A percentile compares a stretch with the other conserved stretches of the same genome.
These are phyloP conservation scores for Lottia scabra DNA, from an alignment of 2,888 invertebrate genomes.

Conservation along the genomic window DNA sequence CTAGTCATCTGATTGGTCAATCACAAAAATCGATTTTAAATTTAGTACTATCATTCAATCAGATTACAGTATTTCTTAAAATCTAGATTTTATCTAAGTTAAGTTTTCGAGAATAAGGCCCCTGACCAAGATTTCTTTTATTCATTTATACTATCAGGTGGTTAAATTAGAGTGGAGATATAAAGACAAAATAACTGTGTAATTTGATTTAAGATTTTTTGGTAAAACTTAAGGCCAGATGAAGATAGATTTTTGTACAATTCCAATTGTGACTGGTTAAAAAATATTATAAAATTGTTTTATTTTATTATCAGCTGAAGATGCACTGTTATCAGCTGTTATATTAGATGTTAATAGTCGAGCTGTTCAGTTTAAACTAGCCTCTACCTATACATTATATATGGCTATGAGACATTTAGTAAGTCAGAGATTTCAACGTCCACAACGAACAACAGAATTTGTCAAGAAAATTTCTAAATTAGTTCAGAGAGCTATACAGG, in stretches of 20 bases:
- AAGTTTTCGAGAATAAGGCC: too few species aligned
- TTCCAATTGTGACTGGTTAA: background rate
- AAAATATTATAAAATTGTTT: background rate
- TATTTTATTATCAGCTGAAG: constrained; percentile 76
- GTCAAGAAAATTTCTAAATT: constrained; percentile 89
- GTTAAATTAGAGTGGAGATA: too few species aligned
- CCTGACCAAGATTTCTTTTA: too few species aligned
- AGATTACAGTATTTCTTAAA: too few species aligned
- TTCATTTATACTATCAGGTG: too few species aligned
- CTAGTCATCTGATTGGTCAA: too few species aligned
- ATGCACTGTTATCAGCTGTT: constrained; percentile 88
- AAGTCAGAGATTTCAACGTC: constrained; percentile 92
- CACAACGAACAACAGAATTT: constrained; percentile 89
- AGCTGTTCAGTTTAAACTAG: constrained; percentile 85
- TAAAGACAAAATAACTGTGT: too few species aligned
- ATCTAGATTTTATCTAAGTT: too few species aligned
- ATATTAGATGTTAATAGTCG: constrained; percentile 81
- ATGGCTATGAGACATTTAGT: constrained; percentile 93
- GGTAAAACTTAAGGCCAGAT: background rate
- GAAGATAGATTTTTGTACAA: background rate
- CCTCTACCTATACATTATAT: constrained; percentile 97
- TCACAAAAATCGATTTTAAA: too few species aligned
- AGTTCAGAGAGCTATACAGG: constrained; percentile 86
- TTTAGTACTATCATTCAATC: too few species aligned
- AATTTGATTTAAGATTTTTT: too few species aligned